Evolutionary conservation across 2,888 invertebrate genomes (phyloP).

Genomic region (Limnephilus rhombicus): DNA sequence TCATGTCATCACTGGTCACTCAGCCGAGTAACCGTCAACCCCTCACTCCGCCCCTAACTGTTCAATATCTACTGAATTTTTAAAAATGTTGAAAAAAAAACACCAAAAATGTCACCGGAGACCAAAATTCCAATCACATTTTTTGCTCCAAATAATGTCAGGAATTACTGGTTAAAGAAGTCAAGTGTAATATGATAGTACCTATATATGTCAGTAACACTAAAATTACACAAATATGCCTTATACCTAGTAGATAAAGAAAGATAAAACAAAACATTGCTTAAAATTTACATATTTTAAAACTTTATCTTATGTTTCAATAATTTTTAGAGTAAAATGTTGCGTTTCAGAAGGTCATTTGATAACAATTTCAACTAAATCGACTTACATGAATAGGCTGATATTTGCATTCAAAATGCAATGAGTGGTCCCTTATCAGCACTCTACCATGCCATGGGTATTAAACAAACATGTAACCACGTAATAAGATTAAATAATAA

Average conservation of each 20-base stretch:
- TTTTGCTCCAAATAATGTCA: no score
- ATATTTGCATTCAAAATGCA: neutral
- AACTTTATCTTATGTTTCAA: neutral
- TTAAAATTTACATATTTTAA: neutral
- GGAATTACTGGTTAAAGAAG: no score
- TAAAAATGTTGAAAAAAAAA: no score
- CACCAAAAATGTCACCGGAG: no score
- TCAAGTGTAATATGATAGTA: no score
- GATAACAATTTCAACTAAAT: neutral
- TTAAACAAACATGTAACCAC: neutral
- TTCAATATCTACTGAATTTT: no score
- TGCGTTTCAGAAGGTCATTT: no score
- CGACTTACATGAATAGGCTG: neutral
- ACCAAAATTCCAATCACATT: no score
- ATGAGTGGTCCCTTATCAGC: neutral
- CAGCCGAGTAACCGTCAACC: no score
- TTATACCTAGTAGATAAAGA: neutral
- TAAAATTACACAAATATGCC: neutral
- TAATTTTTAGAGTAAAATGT: no score
- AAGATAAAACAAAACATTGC: neutral
- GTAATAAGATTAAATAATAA: neutral
- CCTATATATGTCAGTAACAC: neutral
- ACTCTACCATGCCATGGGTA: neutral
- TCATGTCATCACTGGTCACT: no score
- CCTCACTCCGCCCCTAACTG: no score